phyloP scores from a whole-genome alignment of 2,888 invertebrate species.

The Drosophila nigritarsus region DNA sequence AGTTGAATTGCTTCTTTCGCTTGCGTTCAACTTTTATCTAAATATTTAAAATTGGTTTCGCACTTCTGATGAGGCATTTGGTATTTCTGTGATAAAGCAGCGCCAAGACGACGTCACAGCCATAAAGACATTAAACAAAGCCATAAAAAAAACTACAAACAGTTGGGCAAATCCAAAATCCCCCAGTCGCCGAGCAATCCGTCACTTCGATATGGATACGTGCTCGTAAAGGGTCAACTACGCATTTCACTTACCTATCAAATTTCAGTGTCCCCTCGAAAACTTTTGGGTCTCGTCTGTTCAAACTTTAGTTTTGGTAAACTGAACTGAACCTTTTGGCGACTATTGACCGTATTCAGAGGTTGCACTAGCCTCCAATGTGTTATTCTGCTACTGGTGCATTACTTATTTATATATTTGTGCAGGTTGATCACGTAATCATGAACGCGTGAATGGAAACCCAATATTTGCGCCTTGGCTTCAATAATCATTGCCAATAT shows the following conservation, averaged over 20 bases:
- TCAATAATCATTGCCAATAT: constrained; percentile 75
- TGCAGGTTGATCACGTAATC: constrained; percentile 53
- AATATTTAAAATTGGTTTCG: constrained; percentile 75
- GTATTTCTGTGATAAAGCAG: constrained; percentile 59
- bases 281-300: constrained; percentile 15
- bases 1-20: constrained; percentile 67
- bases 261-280: constrained; percentile 26
- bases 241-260: constrained; percentile 29
- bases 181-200: constrained; percentile 38
- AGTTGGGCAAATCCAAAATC: constrained; percentile 40
- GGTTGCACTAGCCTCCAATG: constrained; percentile 25
- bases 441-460: constrained; percentile 18
- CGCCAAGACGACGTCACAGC: constrained; percentile 48
- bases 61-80: constrained; percentile 56
- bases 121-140: constrained; percentile 47
- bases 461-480: constrained; percentile 59
- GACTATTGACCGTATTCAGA: constrained; percentile 2
- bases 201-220: constrained; percentile 47
- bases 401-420: constrained; percentile 20
- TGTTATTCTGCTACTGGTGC: background rate
- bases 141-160: constrained; percentile 26
- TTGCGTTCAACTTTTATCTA: constrained; percentile 69
- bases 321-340: constrained; percentile 6
- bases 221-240: constrained; percentile 44
- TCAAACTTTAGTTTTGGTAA: background rate